Evolutionary conservation across 1,140 invertebrate genomes (phyloP).

Genomic region (Nebria ingens): DNA sequence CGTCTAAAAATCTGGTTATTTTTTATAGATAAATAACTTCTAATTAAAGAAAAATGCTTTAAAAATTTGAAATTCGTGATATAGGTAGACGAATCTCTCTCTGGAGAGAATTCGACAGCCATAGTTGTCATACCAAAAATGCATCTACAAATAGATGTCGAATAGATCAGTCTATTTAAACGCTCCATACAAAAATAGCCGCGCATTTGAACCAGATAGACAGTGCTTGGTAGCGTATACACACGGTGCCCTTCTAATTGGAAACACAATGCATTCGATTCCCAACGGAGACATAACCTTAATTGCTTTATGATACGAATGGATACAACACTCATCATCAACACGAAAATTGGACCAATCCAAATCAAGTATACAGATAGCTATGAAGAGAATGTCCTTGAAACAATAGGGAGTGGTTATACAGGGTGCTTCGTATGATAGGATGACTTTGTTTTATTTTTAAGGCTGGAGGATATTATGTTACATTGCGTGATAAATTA

Average conservation of each 20-base stretch:
- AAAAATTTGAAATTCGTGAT: too few relatives aligned
- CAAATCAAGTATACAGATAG: background rate
- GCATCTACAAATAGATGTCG: background rate
- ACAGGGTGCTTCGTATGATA: background rate
- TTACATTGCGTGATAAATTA: too few relatives aligned
- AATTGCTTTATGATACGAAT: conserved; percentile 7
- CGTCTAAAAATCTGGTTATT: too few relatives aligned
- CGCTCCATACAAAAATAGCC: background rate
- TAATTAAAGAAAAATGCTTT: too few relatives aligned
- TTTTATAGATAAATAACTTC: too few relatives aligned
- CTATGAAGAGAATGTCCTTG: background rate
- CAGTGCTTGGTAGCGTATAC: background rate
- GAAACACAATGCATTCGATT: background rate
- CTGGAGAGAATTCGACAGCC: background rate
- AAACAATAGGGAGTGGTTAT: conserved; percentile 2
- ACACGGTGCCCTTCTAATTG: conserved; percentile 1
- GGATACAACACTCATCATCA: background rate
- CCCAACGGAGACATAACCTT: conserved; percentile 1
- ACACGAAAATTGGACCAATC: conserved; percentile 9
- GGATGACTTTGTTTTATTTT: background rate
- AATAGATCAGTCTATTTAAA: conserved; percentile 5
- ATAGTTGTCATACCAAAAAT: background rate
- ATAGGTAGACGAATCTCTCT: too few relatives aligned
- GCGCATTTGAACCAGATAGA: background rate
- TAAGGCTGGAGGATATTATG: too few relatives aligned